These are phyloP conservation scores for Microtus ochrogaster DNA, from an alignment of 2,113 vertebrate species.

Conservation along the genomic window DNA sequence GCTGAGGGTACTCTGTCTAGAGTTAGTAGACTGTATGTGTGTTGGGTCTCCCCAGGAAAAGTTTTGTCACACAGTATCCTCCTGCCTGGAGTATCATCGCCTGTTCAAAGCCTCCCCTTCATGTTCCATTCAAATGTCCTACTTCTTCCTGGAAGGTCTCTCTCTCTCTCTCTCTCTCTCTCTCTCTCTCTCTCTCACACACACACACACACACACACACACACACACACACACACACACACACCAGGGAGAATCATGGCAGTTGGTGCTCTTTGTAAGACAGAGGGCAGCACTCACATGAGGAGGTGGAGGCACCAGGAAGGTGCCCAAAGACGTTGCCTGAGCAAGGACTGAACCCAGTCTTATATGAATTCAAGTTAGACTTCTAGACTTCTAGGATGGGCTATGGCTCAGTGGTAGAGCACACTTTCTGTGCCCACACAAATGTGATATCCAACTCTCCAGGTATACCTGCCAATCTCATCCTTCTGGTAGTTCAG, in stretches of 20 bases:
- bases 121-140: neutral
- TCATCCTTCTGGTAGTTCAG: neutral
- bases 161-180: too few species aligned
- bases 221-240: neutral
- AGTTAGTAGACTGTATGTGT: neutral
- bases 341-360: neutral
- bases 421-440: neutral
- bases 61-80: neutral
- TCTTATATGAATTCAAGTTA: neutral
- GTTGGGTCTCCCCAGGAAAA: neutral
- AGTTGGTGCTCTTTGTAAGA: neutral
- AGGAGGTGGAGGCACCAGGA: neutral
- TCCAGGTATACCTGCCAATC: neutral
- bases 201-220: neutral
- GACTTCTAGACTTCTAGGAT: neutral
- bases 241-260: neutral
- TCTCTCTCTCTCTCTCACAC: too few species aligned
- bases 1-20: neutral
- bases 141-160: neutral
- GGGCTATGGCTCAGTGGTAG: neutral
- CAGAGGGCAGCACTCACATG: neutral
- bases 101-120: neutral
- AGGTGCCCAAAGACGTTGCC: neutral
- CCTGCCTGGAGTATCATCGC: neutral
- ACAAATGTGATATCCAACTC: neutral